Evolutionary conservation across 2,113 vertebrate species (phyloP).

Genomic region (Equus przewalskii): DNA sequence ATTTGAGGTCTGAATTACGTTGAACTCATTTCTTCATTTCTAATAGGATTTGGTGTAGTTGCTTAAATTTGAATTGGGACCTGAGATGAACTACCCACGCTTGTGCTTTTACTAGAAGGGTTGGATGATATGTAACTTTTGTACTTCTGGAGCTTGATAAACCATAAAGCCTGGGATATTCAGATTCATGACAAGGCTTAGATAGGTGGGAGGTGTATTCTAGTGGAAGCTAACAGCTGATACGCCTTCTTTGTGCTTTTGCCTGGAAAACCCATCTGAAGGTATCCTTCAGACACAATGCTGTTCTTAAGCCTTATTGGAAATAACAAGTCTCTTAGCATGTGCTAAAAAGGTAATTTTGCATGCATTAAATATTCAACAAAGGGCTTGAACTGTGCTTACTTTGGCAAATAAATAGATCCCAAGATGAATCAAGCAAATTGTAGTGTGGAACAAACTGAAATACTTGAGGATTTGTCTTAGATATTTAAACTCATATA

Average conservation of each 20-base stretch:
- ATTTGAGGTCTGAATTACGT: conserved; percentile 52
- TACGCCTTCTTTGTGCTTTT: conserved; percentile 47
- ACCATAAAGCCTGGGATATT: background rate
- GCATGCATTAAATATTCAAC: conserved; percentile 81
- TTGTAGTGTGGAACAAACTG: conserved; percentile 86
- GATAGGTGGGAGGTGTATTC: background rate
- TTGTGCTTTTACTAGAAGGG: conserved; percentile 37
- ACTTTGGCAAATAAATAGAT: conserved; percentile 86
- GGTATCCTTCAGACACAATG: background rate
- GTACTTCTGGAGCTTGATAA: conserved; percentile 47
- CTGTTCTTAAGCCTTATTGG: conserved; percentile 40
- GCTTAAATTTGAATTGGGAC: conserved; percentile 59
- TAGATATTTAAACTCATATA: conserved; percentile 82
- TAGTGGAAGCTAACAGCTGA: background rate
- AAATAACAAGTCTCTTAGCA: conserved; percentile 46
- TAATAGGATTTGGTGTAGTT: conserved; percentile 67
- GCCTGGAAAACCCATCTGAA: background rate
- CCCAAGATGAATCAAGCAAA: conserved; percentile 84
- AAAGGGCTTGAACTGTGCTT: conserved; percentile 81
- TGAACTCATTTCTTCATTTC: conserved; percentile 64
- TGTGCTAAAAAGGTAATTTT: conserved; percentile 81
- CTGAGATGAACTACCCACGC: background rate
- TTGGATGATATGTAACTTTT: conserved; percentile 14
- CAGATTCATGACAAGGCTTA: conserved; percentile 2
- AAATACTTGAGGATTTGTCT: conserved; percentile 84